Percentiles rank a stretch among this genome's conserved stretches.
These are phyloP conservation scores for Gadus macrocephalus DNA, from an alignment of 2,113 vertebrate species.

Conservation along the genomic window DNA sequence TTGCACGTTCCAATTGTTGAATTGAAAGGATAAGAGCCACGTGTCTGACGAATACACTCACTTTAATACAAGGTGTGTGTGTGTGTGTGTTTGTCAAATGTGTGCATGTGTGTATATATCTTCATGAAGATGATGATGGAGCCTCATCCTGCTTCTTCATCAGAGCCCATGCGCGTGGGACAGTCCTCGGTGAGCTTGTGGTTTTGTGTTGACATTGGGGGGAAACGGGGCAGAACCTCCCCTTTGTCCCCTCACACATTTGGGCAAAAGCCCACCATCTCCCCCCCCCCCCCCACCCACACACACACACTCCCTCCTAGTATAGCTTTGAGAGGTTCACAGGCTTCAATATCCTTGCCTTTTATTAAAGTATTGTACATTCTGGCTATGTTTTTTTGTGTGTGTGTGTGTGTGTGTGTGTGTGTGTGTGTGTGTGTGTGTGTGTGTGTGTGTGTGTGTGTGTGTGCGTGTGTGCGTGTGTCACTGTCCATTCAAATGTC, in stretches of 20 bases:
- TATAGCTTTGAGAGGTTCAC: conserved; percentile 30
- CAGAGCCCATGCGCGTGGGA: no score
- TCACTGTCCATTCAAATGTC: background rate
- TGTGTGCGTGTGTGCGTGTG: background rate
- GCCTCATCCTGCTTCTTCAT: no score
- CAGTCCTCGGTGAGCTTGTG: background rate
- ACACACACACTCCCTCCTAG: conserved; percentile 1
- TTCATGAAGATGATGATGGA: no score
- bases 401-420: background rate
- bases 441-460: background rate
- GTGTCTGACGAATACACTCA: conserved; percentile 33
- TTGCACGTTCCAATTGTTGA: conserved; percentile 73
- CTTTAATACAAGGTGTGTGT: no score
- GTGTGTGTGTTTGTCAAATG: background rate
- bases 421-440: background rate
- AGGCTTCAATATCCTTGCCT: conserved; percentile 35
- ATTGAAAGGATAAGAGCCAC: conserved; percentile 66
- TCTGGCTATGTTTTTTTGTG: background rate
- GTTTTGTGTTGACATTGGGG: background rate
- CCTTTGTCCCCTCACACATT: background rate
- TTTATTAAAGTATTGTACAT: conserved; percentile 28
- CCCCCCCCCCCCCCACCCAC: background rate
- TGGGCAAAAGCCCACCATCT: background rate
- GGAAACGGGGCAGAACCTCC: conserved; percentile 1
- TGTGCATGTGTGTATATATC: background rate